A percentile compares a stretch with the other conserved stretches of the same genome.
Conservation (phyloP, 2,113 vertebrate species). For the Gymnorhina tibicen region DNA sequence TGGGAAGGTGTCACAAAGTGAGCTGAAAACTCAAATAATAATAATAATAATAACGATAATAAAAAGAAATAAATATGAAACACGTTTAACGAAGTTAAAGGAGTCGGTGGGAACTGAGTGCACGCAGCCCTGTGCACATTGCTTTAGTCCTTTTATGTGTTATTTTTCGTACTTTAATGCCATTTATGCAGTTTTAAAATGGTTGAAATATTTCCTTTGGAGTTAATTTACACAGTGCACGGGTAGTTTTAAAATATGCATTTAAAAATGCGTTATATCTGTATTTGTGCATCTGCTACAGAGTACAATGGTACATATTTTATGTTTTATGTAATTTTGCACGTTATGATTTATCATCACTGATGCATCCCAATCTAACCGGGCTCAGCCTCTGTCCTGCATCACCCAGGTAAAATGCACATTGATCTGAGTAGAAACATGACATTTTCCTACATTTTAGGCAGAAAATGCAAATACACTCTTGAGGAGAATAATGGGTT, state of each 20-base stretch:
- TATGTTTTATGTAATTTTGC: not conserved
- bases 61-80: not conserved
- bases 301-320: fast-evolving
- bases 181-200: not conserved
- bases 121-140: not conserved
- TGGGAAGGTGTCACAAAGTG: not conserved
- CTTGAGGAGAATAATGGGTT: not conserved
- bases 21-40: not conserved
- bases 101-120: not conserved
- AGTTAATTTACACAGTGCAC: not conserved
- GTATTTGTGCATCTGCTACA: too few species aligned
- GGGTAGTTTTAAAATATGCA: not conserved
- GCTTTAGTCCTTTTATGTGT: not conserved
- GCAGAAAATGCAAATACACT: not conserved
- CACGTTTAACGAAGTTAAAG: not conserved
- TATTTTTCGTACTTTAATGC: not conserved
- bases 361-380: not conserved
- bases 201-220: not conserved
- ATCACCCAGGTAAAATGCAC: not conserved
- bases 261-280: not conserved
- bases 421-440: not conserved
- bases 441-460: not conserved
- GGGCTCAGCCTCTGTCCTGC: not conserved
- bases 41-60: not conserved
- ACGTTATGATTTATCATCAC: not conserved